These are phyloP conservation scores for Drosophila auraria DNA, from an alignment of 1,140 invertebrate genomes.

Conservation along the genomic window DNA sequence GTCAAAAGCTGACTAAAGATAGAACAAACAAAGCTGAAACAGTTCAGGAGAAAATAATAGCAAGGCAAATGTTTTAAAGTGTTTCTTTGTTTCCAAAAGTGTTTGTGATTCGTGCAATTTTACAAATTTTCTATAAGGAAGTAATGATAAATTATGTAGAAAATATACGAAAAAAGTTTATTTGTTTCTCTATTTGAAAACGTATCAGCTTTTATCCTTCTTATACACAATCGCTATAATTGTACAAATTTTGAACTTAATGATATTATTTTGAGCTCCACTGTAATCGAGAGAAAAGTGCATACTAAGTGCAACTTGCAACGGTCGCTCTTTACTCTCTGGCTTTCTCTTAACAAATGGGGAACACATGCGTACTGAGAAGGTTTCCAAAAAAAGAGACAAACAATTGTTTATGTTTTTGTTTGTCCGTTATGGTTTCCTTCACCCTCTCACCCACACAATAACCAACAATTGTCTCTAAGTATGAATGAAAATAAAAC, in stretches of 20 bases:
- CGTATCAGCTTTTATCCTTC: no score
- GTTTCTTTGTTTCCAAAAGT: background rate
- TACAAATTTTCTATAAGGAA: background rate
- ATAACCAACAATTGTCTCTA: conserved; percentile 49
- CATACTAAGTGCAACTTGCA: conserved; percentile 29
- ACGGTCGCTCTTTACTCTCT: conserved; percentile 8
- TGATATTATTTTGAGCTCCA: background rate
- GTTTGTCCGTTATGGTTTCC: conserved; percentile 23
- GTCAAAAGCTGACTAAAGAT: conserved; percentile 21
- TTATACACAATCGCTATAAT: background rate
- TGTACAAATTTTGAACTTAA: background rate
- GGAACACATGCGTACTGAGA: conserved; percentile 25
- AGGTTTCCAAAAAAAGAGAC: conserved; percentile 10
- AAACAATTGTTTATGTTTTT: conserved; percentile 48
- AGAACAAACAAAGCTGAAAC: conserved; percentile 23
- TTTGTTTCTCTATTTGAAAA: no score
- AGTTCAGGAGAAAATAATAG: background rate
- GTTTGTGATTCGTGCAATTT: background rate
- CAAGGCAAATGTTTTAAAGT: background rate
- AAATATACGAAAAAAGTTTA: no score
- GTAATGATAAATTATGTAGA: background rate
- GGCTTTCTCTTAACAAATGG: conserved; percentile 16
- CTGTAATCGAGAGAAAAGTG: conserved; percentile 15
- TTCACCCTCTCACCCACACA: conserved; percentile 9
- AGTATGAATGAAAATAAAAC: conserved; percentile 23